Percentiles rank a stretch among this genome's conserved stretches.
phyloP scores from a whole-genome alignment of 1,140 invertebrate species.

The Zaprionus vittiger region DNA sequence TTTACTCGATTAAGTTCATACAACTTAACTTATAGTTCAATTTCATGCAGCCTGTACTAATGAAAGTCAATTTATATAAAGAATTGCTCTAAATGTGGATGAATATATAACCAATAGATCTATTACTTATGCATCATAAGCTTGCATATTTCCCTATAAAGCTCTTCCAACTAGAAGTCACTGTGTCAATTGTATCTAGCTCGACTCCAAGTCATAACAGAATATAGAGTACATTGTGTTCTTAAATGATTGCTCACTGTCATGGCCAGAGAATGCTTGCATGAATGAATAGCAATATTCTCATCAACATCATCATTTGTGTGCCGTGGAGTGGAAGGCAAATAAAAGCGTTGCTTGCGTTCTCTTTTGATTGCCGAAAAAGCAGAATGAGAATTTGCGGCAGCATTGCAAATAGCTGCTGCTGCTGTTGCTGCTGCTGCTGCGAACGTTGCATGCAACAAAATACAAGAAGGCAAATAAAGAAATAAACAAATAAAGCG shows the following conservation, averaged over 20 bases:
- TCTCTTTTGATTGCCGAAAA: slow-evolving; percentile 8
- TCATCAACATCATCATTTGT: slow-evolving; percentile 22
- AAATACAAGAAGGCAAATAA: slow-evolving; percentile 30
- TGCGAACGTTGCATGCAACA: slow-evolving; percentile 33
- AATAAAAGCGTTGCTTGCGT: slow-evolving; percentile 13
- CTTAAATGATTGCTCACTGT: background rate
- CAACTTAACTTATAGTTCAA: no score
- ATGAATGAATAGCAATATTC: background rate
- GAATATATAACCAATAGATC: no score
- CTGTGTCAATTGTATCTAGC: background rate
- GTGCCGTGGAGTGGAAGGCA: slow-evolving; percentile 10
- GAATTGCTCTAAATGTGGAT: background rate
- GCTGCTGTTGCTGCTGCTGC: slow-evolving; percentile 1
- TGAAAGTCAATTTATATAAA: background rate
- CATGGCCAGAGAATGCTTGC: background rate
- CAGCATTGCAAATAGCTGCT: slow-evolving; percentile 19
- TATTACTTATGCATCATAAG: no score
- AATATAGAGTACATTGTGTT: background rate
- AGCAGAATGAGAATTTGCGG: slow-evolving; percentile 21
- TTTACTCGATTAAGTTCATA: no score
- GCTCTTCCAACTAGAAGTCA: no score
- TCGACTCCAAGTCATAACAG: background rate
- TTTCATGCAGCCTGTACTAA: background rate
- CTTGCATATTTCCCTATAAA: no score
- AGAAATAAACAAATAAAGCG: slow-evolving; percentile 68